Evolutionary conservation across 2,113 vertebrate genomes (phyloP).

Genomic region (Cyanoderma ruficeps): DNA sequence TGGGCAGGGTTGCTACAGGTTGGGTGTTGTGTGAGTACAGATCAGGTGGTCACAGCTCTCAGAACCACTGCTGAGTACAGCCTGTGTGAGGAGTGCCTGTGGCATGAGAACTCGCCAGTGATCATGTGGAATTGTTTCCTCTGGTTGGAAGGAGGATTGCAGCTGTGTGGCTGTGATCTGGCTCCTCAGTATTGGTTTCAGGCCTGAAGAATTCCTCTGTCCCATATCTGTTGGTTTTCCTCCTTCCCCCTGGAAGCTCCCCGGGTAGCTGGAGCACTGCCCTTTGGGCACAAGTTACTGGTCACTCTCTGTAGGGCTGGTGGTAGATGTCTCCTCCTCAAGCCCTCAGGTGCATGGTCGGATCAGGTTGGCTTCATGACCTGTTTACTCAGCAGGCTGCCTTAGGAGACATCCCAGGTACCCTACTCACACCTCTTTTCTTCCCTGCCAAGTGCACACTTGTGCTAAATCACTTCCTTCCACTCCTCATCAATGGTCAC

Average conservation of each 20-base stretch:
- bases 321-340: not conserved
- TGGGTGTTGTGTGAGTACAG: not conserved
- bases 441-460: not conserved
- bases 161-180: not conserved
- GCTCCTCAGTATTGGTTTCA: not conserved
- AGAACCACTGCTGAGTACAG: not conserved
- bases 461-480: not conserved
- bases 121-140: not conserved
- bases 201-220: not conserved
- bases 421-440: not conserved
- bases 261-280: accelerated
- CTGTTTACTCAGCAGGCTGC: not conserved
- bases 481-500: not conserved
- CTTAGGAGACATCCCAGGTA: not conserved
- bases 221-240: not conserved
- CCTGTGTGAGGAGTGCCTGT: not conserved
- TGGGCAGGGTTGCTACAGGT: not conserved
- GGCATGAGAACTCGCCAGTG: accelerated
- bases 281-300: not conserved
- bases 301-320: not conserved
- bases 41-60: not conserved
- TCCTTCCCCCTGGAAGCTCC: not conserved
- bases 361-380: not conserved
- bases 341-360: not conserved
- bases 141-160: not conserved